These are phyloP conservation scores for Puffinus mauretanicus DNA, from an alignment of 2,113 vertebrate species.

Conservation along the genomic window DNA sequence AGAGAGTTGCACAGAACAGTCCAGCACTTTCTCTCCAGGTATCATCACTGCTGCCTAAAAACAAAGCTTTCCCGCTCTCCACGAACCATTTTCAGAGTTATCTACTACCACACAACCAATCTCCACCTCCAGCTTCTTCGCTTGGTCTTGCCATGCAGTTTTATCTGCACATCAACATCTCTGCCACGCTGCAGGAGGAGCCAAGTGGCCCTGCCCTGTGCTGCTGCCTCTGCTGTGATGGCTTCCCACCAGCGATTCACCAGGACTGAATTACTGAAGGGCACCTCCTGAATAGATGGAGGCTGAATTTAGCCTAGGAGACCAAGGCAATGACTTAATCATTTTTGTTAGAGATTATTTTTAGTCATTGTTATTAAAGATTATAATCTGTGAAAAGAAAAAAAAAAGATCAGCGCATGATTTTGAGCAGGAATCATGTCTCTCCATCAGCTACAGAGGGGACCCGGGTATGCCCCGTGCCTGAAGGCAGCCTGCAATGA, in stretches of 20 bases:
- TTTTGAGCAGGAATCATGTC: neutral
- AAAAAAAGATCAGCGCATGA: neutral
- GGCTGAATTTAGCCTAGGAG: neutral
- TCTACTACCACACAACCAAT: neutral
- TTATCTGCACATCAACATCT: neutral
- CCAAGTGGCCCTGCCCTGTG: neutral
- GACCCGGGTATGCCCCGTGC: fast-evolving
- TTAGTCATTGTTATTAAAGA: neutral
- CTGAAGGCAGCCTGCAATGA: neutral
- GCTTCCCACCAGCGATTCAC: fast-evolving
- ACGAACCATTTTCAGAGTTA: neutral
- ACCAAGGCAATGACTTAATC: neutral
- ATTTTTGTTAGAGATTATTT: neutral
- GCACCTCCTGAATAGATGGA: neutral
- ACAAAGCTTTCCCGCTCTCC: neutral
- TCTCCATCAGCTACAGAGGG: neutral
- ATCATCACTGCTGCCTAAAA: neutral
- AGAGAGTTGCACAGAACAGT: neutral
- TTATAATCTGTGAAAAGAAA: neutral
- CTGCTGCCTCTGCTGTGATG: neutral
- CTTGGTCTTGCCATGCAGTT: neutral
- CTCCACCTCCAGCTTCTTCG: neutral
- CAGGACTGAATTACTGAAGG: fast-evolving
- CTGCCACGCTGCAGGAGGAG: neutral
- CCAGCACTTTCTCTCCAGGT: neutral